Evolutionary conservation across 2,113 vertebrate genomes (phyloP).

Genomic region (Oxyruncus cristatus): DNA sequence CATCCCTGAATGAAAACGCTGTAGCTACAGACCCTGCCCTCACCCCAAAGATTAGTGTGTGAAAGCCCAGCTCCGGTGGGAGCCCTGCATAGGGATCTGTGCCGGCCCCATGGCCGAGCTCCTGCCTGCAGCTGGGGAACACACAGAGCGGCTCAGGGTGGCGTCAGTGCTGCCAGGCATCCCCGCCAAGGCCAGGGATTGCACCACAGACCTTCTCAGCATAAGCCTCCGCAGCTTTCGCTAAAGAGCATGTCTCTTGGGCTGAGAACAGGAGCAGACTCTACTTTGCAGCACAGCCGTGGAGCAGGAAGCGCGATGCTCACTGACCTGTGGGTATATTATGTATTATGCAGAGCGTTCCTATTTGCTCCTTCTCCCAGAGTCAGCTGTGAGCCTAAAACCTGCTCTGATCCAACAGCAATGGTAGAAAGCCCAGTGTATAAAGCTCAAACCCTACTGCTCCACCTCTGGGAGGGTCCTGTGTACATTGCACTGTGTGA

Average conservation of each 20-base stretch:
- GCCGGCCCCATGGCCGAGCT: background rate
- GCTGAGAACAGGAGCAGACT: background rate
- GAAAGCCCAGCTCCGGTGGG: background rate
- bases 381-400: background rate
- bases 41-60: background rate
- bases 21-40: background rate
- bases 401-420: background rate
- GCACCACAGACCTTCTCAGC: background rate
- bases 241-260: slow-evolving; percentile 21
- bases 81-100: rapidly evolving
- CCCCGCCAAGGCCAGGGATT: background rate
- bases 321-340: slow-evolving; percentile 23
- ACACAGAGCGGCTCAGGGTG: rapidly evolving
- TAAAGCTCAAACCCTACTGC: background rate
- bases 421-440: rapidly evolving
- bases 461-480: background rate
- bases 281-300: background rate
- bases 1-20: background rate
- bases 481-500: rapidly evolving
- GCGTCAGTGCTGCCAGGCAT: background rate
- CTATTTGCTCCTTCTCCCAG: background rate
- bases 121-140: background rate
- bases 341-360: background rate
- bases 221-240: background rate
- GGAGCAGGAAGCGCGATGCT: background rate